Base-by-base conservation (phyloP, 2,797 vertebrate genomes). In the Sciurus carolinensis region DNA sequence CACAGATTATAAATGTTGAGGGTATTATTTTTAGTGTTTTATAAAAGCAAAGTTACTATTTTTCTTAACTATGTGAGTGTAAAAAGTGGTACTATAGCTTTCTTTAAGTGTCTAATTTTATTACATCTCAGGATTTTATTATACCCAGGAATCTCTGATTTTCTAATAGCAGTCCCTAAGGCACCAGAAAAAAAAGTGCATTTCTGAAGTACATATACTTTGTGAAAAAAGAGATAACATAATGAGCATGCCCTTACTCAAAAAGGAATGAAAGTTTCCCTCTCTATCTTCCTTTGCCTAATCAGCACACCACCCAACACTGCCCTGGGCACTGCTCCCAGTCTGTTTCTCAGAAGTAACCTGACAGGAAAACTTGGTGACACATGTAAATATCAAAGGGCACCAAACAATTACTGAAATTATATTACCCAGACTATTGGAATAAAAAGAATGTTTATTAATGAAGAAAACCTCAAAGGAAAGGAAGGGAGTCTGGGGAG, bases 41-140 rank as follows among this genome's bases (percentile, higher is more conserved):
- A 72, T 90, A 85, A 97, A 96, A 95, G 64, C 90, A 84, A 87
- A 83, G 71, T 94, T 91, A 87, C 30, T 87, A 91, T 97, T 97
- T 97, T 57, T 91, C 62, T 92, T 92, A 95, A 97, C 95, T 95
- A 94, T 36, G 86, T 30, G 47, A 95, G 15, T 91, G 10, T 96
- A 87, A 91, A 96, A 95, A 83, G 69, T 86, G 82, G 22, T 72
- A 67, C 44, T 86, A 72, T 67, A 95, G 77, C 81, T 96, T 96
- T 77, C 44, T 86, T 87, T 94, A 95, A 95, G 83, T 91, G 80
- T 97, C 82, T 95, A 42, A 82, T 94, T 97, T 97, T 95, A 97
- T 87, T 97, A 69, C 42, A 88, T 76, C 59, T 96, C 79, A 69
- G n/a, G 33, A 50, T 97, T 96, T 94, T 94, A 66, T 97, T 96